Evolutionary conservation across 2,797 vertebrate species (phyloP), one percentile per base, ranked within the genome.

Genomic region (Moxostoma hubbsi): DNA sequence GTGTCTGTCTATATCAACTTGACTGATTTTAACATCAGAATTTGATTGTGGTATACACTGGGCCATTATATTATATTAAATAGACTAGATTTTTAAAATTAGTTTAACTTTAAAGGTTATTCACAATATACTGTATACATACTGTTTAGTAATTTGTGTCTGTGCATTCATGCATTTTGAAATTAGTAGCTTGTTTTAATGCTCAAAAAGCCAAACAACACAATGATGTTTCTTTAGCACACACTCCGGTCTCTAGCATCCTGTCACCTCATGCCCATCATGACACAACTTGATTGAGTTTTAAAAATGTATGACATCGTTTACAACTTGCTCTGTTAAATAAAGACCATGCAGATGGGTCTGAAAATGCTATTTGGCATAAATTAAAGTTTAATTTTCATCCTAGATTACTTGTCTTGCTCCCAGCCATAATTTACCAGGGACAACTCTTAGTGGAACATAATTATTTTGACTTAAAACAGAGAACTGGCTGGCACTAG

Each of bases 381-480:
- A 91, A 89, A 94, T 94, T 88, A 91, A 93, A 92, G 87, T 92
- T 93, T 91, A 91, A 94, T 93, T 91, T 88, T 80, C 92, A 91
- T 90, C 91, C 91, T 89, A 93, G 90, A 93, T 92, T 92, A 91
- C 90, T 89, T 83, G 86, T 88, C 86, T 86, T 82, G 85, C 89
- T 83, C 86, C 87, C 89, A 82, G 80, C 88, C 88, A 86, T 92
- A 91, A 90, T 93, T 92, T 85, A 70, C 69, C 69, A 55, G 9
- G 10, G 47, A 65, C 84, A 72, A 50, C 49, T 7, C 55, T 83
- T 79, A 57, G 73, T 67, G 50, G 54, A 1, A n/a, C 55, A 67
- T 74, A 70, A 84, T 86, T 90, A 83, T 88, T 90, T 87, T 88
- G 86, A 89, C 88, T 89, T 89, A 88, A 93, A 91, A 89, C 75